Conservation (phyloP, 2,113 vertebrate genomes). For the mouse (Mus musculus) region GRCm39 chr19:23865001-23865500, state of each 20-base stretch:
- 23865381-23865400: not conserved
- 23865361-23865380: not conserved
- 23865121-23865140: too few relatives aligned
- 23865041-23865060: not conserved
- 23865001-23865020: conserved; percentile 17
- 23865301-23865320: not conserved
- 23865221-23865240: not conserved
- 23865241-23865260: too few relatives aligned
- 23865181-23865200: not conserved
- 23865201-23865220: not conserved
- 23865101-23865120: not conserved
- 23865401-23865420: not conserved
- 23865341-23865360: not conserved
- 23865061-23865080: not conserved
- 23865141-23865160: too few relatives aligned
- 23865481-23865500: not conserved
- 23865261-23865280: not conserved
- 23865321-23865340: not conserved
- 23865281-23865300: not conserved
- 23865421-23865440: not conserved
- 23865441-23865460: not conserved
- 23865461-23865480: not conserved
- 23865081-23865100: not conserved
- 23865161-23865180: not conserved
- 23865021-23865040: conserved; percentile 28